Base-by-base conservation (phyloP, 2,113 vertebrate species). In the Chroicocephalus ridibundus region DNA sequence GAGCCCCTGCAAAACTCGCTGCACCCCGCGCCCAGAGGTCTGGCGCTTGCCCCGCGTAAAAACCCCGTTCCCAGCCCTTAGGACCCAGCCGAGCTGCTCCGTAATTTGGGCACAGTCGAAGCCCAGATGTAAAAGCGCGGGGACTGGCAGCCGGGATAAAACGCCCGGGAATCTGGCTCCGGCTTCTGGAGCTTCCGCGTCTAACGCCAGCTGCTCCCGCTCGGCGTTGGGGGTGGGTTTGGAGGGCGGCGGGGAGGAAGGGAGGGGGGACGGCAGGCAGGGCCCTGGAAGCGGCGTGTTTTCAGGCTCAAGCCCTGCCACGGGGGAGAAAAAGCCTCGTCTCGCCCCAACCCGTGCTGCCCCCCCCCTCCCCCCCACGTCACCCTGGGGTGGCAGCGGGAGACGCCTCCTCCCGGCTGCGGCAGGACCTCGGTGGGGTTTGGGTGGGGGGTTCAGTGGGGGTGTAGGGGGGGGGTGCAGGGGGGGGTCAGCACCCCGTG, bases 371-470 rank as follows among this genome's bases (percentile, higher is more conserved):
- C 52, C 40, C 40, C 40, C 40, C 40, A 14, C 13, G 6, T n/a
- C 18, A 4, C 38, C 8, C 6, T 3, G 27, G n/a, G 42, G 47
- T 2, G 70, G 58, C 32, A 16, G 4, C 4, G 3, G 42, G 32
- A 40, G 36, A 18, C 16, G 2, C 10, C 62, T 29, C 29, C n/a
- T 40, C 40, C 40, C 6, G 25, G 62, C 20, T 20, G 78, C 21
- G 17, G 2, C 34, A 1, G 22, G 32, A 2, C 8, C 18, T 8
- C 0, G 12, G 29, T 3, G 57, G 27, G 2, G 11, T 16, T 47
- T 0, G 34, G 62, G 34, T 0, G 16, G 34, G 58, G 49, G 24
- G 40, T 40, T 40, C 40, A 40, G 40, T 40, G 40, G 49, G 12
- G 13, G 15, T 29, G 16, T 2, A 17, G 29, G 54, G 29, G 36